A percentile compares a stretch with the other conserved stretches of the same genome.
These are phyloP conservation scores for Listronotus bonariensis DNA, from an alignment of 1,140 invertebrate genomes.

Conservation along the genomic window DNA sequence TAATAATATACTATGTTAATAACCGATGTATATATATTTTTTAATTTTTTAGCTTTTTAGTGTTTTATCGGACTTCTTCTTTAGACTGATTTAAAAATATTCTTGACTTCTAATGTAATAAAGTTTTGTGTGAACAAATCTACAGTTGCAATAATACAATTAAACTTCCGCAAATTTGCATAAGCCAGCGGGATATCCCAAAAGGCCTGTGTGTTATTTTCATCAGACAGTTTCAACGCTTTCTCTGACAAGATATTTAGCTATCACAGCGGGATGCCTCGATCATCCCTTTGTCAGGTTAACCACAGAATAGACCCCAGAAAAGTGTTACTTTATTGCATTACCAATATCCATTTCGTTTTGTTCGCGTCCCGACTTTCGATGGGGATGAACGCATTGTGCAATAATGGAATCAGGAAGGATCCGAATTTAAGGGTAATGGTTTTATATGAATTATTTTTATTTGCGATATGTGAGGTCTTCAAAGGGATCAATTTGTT, in stretches of 20 bases:
- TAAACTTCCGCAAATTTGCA: conserved; percentile 15
- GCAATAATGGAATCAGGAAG: conserved; percentile 32
- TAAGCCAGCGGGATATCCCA: conserved; percentile 10
- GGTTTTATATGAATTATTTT: conserved; percentile 1
- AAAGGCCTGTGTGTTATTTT: conserved; percentile 20
- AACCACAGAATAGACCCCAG: conserved; percentile 32
- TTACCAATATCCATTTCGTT: conserved; percentile 30
- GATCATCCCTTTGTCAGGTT: conserved; percentile 35
- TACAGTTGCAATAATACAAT: conserved; percentile 1
- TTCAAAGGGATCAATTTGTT: conserved; percentile 28
- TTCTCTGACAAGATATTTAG: conserved; percentile 41
- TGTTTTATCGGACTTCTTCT: too few relatives aligned
- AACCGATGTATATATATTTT: too few relatives aligned
- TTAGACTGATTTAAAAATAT: too few relatives aligned
- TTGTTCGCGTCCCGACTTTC: conserved; percentile 15
- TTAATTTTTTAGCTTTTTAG: too few relatives aligned
- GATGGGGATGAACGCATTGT: conserved; percentile 27
- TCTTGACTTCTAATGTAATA: too few relatives aligned
- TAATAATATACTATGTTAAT: too few relatives aligned
- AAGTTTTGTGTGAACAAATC: too few relatives aligned
- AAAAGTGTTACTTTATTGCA: conserved; percentile 36
- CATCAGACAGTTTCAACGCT: conserved; percentile 18
- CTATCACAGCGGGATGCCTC: conserved; percentile 32
- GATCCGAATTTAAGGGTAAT: conserved; percentile 22
- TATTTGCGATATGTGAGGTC: conserved; percentile 11